These are phyloP conservation scores for Enchytraeus crypticus DNA, from an alignment of 2,888 invertebrate genomes.

Conservation along the genomic window DNA sequence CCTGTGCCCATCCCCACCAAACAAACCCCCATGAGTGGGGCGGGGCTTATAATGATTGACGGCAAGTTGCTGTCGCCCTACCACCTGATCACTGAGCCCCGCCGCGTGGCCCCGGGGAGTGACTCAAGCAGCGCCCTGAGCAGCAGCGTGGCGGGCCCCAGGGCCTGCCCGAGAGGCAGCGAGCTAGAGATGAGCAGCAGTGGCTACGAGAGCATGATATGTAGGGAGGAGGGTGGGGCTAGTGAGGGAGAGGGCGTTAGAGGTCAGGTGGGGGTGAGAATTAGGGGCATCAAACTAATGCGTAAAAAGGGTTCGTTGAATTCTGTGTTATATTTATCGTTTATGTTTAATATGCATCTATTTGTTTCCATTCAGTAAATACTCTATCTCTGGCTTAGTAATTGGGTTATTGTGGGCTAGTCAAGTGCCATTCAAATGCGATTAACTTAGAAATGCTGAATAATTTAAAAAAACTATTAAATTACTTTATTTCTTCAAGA, in stretches of 20 bases:
- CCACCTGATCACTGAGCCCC: constrained; percentile 46
- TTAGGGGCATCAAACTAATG: constrained; percentile 30
- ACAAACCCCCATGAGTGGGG: not conserved
- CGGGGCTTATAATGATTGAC: not conserved
- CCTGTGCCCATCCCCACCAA: no score
- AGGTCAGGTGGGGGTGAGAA: constrained; percentile 34
- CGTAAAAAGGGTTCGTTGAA: constrained; percentile 36
- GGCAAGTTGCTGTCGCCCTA: constrained; percentile 46
- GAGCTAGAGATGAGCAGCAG: constrained; percentile 44
- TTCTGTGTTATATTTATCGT: no score
- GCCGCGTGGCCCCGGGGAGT: constrained; percentile 47
- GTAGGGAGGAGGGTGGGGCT: constrained; percentile 53
- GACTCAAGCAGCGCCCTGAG: constrained; percentile 49
- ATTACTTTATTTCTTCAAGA: no score
- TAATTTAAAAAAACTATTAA: no score
- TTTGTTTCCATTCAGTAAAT: no score
- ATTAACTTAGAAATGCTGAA: no score
- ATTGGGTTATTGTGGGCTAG: no score
- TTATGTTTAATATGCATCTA: no score
- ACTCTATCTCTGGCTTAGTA: no score
- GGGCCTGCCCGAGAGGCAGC: not conserved
- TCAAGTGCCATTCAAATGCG: no score
- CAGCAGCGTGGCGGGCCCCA: constrained; percentile 32
- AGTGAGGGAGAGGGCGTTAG: constrained; percentile 58
- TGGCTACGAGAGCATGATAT: constrained; percentile 80